A percentile compares a stretch with the other conserved stretches of the same genome.
Conservation (phyloP, 2,888 invertebrate species). For the Sesamia inferens region DNA sequence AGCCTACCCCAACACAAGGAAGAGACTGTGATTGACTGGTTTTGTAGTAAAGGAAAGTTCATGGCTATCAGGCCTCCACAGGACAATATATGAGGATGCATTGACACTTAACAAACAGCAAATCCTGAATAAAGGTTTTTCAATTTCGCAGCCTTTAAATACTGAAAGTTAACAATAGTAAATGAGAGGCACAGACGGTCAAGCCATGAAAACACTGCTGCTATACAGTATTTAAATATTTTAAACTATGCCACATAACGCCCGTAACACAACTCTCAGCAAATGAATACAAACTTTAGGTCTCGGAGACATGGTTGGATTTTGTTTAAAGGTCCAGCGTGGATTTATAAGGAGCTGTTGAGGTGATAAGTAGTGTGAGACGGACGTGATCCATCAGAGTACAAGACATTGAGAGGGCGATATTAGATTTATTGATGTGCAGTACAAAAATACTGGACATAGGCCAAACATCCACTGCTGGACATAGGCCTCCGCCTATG, state of each 20-base stretch:
- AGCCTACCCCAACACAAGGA: too few relatives aligned
- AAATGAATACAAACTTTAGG: neutral
- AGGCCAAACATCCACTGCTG: too few relatives aligned
- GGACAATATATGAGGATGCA: neutral
- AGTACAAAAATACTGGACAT: slow-evolving; percentile 24
- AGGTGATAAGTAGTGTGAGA: slow-evolving; percentile 38
- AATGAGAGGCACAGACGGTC: neutral
- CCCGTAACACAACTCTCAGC: slow-evolving; percentile 6
- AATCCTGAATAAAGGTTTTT: neutral
- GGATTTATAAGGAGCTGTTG: neutral
- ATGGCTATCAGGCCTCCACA: neutral
- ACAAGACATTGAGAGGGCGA: slow-evolving; percentile 46
- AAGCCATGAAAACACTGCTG: slow-evolving; percentile 35
- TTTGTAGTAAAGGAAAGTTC: neutral
- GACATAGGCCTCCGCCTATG: too few relatives aligned
- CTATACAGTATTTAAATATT: slow-evolving; percentile 45
- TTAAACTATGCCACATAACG: slow-evolving; percentile 12
- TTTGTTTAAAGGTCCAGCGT: neutral
- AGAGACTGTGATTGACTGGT: too few relatives aligned
- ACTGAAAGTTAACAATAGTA: too few relatives aligned
- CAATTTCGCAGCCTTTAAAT: too few relatives aligned
- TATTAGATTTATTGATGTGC: slow-evolving; percentile 55
- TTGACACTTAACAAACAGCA: too few relatives aligned
- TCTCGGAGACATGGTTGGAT: neutral
- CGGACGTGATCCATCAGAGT: slow-evolving; percentile 61